Evolutionary conservation across 2,113 vertebrate genomes (phyloP).

Genomic region (Lagenorhynchus albirostris): DNA sequence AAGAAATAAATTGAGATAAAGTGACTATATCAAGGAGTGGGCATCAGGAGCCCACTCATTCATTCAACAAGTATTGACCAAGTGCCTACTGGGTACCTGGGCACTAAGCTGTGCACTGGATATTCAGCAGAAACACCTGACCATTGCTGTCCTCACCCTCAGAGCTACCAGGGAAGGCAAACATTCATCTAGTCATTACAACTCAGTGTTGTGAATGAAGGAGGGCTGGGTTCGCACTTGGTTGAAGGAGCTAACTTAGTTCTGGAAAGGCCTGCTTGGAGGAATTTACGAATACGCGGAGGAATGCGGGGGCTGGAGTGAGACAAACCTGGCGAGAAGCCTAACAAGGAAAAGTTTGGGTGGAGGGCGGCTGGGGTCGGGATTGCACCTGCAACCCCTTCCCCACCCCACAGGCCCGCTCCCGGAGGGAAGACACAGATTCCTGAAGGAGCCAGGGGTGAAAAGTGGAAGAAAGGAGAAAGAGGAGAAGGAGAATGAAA

Average conservation of each 20-base stretch:
- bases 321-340: not conserved
- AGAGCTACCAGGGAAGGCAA: not conserved
- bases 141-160: not conserved
- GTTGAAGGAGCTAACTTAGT: not conserved
- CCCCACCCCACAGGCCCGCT: not conserved
- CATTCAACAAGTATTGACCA: not conserved
- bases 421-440: not conserved
- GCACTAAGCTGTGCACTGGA: not conserved
- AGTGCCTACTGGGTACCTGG: not conserved
- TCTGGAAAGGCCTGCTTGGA: not conserved
- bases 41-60: not conserved
- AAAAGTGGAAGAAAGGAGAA: not conserved
- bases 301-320: not conserved
- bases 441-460: not conserved
- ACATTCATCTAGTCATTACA: not conserved
- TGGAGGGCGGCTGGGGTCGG: not conserved
- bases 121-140: not conserved
- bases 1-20: not conserved
- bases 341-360: not conserved
- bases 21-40: not conserved
- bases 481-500: not conserved
- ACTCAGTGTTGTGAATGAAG: not conserved
- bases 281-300: not conserved
- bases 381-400: not conserved
- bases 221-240: not conserved